Evolutionary conservation across 2,888 invertebrate genomes (phyloP), one percentile per base, ranked within the genome.

Genomic region (Eupithecia dodoneata): DNA sequence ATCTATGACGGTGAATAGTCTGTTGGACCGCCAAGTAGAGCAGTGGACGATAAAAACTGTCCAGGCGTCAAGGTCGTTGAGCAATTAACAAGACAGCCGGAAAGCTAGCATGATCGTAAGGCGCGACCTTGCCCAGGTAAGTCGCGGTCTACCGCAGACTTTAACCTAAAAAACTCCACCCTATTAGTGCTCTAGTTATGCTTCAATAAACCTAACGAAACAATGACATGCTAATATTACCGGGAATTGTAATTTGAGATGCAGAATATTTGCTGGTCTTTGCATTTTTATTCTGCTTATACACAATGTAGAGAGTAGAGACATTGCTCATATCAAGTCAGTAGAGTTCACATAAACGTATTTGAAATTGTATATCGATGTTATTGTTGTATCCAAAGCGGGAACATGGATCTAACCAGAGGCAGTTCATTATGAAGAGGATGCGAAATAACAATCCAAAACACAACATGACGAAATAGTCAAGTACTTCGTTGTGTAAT

Each of bases 51-150:
- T 83, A 82, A 84, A 93, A 92, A 88, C 83, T 86, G 85, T 82
- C 88, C 84, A 87, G 87, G 85, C 85, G 84, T 82, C 91, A 91
- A 92, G 91, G 92, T 84, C 89, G 86, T 79, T 83, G 88, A 85
- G 88, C 88, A 84, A 83, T 80, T 77, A 78, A 78, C 74, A 69
- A 85, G 83, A 87, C 80, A 84, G 84, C 85, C 90, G 89, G 90
- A 91, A 90, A 91, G 85, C 85, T 87, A 88, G 85, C 87, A 84
- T 83, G 85, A 87, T 86, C 87, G 83, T 82, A 81, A 83, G 70
- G 47, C 78, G 81, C 85, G 90, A 88, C 93, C 93, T 92, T 93
- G 93, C 87, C 85, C 81, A 84, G 90, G 88, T 88, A 88, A 85
- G 89, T 89, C 85, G 89, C 88, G 93, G 90, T 91, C 86, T 87